Evolutionary conservation across 2,888 invertebrate species (phyloP), one percentile per base, ranked within the genome.

Genomic region (Agrotis clavis): DNA sequence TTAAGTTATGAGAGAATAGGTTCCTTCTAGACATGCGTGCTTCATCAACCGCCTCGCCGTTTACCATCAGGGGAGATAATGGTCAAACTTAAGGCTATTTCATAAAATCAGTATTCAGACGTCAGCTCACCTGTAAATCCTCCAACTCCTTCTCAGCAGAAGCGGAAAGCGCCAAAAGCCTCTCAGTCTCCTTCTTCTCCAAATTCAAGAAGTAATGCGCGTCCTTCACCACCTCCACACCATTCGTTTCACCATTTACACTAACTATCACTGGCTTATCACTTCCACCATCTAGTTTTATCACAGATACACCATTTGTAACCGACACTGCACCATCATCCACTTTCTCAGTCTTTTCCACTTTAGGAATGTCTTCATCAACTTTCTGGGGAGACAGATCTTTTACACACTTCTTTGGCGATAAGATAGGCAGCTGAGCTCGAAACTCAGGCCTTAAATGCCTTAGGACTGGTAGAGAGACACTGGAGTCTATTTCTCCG

Each of bases 361-460:
- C 59, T 61, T 79, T 77, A 74, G 93, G 94, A 93, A 94, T 93
- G 92, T 93, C 91, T 79, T 71, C 74, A 57, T 90, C 91, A 74
- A 87, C 84, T 81, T 95, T 94, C 63, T 91, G 91, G 1, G 94
- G 94, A 2, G 94, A 94, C 30, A 91, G 71, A 54, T 94, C 95
- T 77, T 94, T 95, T 11, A 90, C 67, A 84, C 90, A 89, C 87
- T 95, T 94, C 93, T 97, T 97, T 35, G 97, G 97, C 50, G 97
- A 97, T 48, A 97, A 92, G 25, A 98, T 97, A 0, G 98, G 98
- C 82, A 99, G 93, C 90, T 98, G 98, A 0, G 98, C 98, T 30
- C 98, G 96, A 91, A 99, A 99, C 90, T 99, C 98, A 0, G 98
- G 98, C 89, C 98, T 97, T 77, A 99, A 94, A 93, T 98, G 98